Evolutionary conservation across 2,888 invertebrate species (phyloP), one percentile per base, ranked within the genome.

Genomic region (Agrypnus murinus): DNA sequence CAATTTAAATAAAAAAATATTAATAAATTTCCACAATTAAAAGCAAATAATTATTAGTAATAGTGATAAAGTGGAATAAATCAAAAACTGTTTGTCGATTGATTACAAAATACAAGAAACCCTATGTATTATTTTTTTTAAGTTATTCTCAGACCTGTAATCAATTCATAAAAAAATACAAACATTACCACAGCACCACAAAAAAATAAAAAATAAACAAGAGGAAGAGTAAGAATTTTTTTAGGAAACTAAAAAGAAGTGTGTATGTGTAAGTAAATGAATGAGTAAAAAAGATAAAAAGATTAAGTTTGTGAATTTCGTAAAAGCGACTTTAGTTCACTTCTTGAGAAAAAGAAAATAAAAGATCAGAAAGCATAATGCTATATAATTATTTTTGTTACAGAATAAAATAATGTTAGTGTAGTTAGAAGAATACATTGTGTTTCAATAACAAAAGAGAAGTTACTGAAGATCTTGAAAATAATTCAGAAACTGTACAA

Each of bases 131-230:
- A 25, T 25, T 25, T 3, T 25, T 25, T 25, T 25, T 58, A 34
- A 69, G 62, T 70, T 69, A 72, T 55, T 73, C 59, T 70, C 73
- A 70, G 70, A 73, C 73, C 73, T 73, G 73, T 59, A 73, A 73
- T 63, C 55, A 73, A 73, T 69, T 63, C 66, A 50, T 58, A 59
- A 71, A n/a, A n/a, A n/a, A 25, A 25, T 48, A 71, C 50, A 71
- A 66, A 71, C 50, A 71, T 71, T 65, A 70, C 70, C 70, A 70
- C 45, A 70, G 17, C 59, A 66, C 66, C 66, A 66, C 48, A 55
- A 15, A 46, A 8, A 46, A 17, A 17, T 8, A 17, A 12, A n/a
- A 38, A 2, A 12, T n/a, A 38, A 25, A 38, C 2, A 38, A 38
- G 10, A 38, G 38, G 12, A 12, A 38, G n/a, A 38, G 12, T 4